phyloP scores from a whole-genome alignment of 2,113 vertebrate genomes.

The Ciconia maguari region DNA sequence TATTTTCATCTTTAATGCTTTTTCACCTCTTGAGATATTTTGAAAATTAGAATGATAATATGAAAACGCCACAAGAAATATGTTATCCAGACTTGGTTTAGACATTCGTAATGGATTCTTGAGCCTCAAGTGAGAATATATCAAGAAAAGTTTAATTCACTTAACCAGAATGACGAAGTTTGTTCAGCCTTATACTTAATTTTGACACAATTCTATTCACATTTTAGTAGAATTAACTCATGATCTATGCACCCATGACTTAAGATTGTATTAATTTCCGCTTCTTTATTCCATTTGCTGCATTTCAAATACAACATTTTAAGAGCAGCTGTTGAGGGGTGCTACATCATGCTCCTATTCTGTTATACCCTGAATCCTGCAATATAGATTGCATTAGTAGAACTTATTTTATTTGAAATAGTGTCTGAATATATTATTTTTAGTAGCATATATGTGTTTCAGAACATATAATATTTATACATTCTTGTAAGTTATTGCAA shows the following conservation, averaged over 20 bases:
- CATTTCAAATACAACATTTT: neutral
- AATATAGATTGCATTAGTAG: neutral
- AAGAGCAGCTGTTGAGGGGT: neutral
- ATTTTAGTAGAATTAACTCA: constrained; percentile 22
- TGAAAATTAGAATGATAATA: constrained; percentile 34
- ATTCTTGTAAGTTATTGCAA: neutral
- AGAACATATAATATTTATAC: neutral
- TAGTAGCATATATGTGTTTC: neutral
- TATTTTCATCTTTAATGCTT: constrained; percentile 10
- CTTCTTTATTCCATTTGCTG: neutral
- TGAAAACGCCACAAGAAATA: constrained; percentile 8
- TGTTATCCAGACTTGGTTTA: constrained; percentile 3
- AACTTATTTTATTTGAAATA: neutral
- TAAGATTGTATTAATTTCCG: neutral
- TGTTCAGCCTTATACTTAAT: constrained; percentile 8
- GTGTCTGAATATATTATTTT: neutral
- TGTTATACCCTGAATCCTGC: neutral
- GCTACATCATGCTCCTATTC: neutral
- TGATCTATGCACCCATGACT: neutral
- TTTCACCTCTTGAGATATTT: constrained; percentile 40
- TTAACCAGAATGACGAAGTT: neutral
- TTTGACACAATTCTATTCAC: neutral
- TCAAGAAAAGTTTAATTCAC: constrained; percentile 17
- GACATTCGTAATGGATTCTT: neutral
- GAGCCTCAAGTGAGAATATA: constrained; percentile 1